Conservation (phyloP, 1,140 invertebrate genomes). For the Scaptomyza graminum region DNA sequence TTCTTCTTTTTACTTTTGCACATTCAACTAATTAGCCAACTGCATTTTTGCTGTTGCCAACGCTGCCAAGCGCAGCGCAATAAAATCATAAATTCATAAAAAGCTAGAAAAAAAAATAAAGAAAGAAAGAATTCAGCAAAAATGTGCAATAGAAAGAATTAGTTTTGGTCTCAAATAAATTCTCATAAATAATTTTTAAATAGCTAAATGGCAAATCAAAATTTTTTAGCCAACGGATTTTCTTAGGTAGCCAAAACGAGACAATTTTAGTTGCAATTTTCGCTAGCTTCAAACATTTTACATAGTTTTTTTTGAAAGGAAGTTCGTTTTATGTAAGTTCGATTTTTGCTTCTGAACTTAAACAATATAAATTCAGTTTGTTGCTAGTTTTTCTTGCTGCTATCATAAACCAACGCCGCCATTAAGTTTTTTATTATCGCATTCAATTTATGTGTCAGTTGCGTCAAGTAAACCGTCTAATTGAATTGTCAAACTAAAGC, state of each 20-base stretch:
- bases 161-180: conserved; percentile 30
- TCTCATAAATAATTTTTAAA: conserved; percentile 52
- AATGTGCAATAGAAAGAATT: neutral
- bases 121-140: too few species aligned
- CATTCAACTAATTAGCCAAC: conserved; percentile 60
- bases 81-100: conserved; percentile 34
- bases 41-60: conserved; percentile 53
- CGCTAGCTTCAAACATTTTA: too few species aligned
- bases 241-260: too few species aligned
- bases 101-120: neutral
- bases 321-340: too few species aligned
- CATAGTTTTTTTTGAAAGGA: too few species aligned
- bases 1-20: conserved; percentile 28
- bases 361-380: too few species aligned
- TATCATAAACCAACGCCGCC: too few species aligned
- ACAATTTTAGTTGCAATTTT: too few species aligned
- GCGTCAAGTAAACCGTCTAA: conserved; percentile 42
- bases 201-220: too few species aligned
- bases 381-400: too few species aligned
- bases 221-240: too few species aligned
- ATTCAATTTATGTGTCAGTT: conserved; percentile 22
- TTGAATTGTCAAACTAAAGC: conserved; percentile 59
- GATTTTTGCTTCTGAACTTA: too few species aligned
- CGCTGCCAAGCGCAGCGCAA: neutral
- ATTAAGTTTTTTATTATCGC: conserved; percentile 3